These are phyloP conservation scores for Petrocephalus sullivani DNA, from an alignment of 2,797 vertebrate species.

Conservation along the genomic window DNA sequence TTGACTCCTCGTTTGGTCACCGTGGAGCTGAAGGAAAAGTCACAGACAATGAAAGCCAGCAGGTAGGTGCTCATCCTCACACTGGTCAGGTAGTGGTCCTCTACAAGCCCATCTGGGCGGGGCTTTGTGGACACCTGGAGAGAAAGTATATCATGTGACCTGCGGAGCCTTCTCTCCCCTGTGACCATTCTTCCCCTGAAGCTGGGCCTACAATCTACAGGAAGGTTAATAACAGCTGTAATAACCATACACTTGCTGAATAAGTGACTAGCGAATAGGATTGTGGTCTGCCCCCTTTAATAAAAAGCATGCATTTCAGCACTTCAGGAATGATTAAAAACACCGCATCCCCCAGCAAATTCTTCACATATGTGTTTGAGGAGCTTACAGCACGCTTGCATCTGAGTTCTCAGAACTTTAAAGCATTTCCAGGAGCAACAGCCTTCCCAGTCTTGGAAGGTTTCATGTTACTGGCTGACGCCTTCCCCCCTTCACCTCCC, in stretches of 20 bases:
- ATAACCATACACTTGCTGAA: background rate
- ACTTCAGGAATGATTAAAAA: background rate
- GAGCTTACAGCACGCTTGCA: background rate
- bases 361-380: background rate
- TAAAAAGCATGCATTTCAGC: background rate
- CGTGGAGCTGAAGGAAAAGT: constrained; percentile 20
- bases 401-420: background rate
- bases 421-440: background rate
- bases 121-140: constrained; percentile 4
- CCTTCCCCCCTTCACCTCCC: background rate
- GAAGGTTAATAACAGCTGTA: background rate
- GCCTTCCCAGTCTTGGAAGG: background rate
- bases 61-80: constrained; percentile 35
- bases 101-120: constrained; percentile 1
- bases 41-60: constrained; percentile 27
- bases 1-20: constrained; percentile 27
- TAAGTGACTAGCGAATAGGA: background rate
- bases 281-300: background rate
- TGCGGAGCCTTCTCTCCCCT: background rate
- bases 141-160: background rate
- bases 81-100: constrained; percentile 29
- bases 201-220: background rate
- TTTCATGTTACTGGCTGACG: background rate
- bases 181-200: background rate
- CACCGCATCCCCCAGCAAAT: background rate